Percentiles rank a stretch among this genome's conserved stretches.
phyloP scores from a whole-genome alignment of 2,113 vertebrate species.

The Diphyllodes magnificus region DNA sequence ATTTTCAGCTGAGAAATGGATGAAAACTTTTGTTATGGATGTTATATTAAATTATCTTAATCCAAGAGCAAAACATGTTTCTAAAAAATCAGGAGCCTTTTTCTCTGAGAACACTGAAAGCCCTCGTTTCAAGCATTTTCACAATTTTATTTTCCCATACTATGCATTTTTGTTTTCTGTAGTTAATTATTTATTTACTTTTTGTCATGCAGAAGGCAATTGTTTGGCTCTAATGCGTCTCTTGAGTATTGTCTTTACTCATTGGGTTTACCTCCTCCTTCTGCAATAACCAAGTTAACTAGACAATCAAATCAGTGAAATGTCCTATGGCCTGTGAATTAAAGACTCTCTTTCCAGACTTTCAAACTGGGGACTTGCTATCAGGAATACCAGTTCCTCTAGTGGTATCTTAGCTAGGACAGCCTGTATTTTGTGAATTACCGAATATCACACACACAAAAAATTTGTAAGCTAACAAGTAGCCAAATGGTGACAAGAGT shows the following conservation, averaged over 20 bases:
- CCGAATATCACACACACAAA: background rate
- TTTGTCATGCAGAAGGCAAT: background rate
- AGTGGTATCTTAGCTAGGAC: background rate
- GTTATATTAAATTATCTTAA: background rate
- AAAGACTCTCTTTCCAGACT: background rate
- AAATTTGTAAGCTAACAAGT: background rate
- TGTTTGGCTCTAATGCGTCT: background rate
- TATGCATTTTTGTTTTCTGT: background rate
- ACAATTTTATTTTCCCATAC: background rate
- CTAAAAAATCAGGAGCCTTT: background rate
- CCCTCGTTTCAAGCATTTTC: background rate
- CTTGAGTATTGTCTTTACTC: background rate
- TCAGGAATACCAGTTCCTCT: background rate
- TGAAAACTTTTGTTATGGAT: background rate
- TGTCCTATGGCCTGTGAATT: background rate
- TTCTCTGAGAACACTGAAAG: background rate
- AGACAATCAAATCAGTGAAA: background rate
- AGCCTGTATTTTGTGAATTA: background rate
- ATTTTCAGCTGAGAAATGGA: background rate
- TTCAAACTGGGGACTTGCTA: background rate
- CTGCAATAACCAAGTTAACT: background rate
- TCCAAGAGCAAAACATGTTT: background rate
- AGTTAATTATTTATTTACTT: background rate
- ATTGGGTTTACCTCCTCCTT: background rate
- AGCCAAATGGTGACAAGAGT: background rate